Evolutionary conservation across 2,888 invertebrate species (phyloP).

Genomic region (Dysmachus trigonus): DNA sequence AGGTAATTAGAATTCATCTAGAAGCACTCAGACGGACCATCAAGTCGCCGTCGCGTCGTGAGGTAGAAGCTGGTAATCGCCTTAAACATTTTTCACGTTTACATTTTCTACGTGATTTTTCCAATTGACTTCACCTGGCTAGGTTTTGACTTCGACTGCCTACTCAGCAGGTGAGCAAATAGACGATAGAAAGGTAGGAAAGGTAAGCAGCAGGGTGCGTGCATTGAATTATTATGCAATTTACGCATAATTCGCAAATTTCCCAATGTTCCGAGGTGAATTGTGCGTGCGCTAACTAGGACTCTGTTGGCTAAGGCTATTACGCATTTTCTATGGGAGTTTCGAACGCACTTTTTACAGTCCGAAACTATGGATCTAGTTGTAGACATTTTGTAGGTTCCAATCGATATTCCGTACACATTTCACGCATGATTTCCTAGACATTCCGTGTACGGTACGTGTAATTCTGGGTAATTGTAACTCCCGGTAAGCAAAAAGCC

Average conservation of each 20-base stretch:
- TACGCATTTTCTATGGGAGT: not conserved
- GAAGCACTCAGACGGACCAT: not conserved
- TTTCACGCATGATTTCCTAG: not conserved
- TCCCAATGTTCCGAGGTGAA: not conserved
- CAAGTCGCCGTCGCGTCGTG: not conserved
- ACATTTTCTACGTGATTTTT: constrained; percentile 3
- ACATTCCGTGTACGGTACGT: not conserved
- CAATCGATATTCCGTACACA: not conserved
- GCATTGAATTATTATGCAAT: constrained; percentile 22
- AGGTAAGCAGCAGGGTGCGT: not conserved
- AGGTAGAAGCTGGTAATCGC: not conserved
- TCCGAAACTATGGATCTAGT: not conserved
- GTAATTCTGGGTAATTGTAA: too few species aligned
- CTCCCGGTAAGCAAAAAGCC: too few species aligned
- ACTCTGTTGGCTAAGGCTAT: not conserved
- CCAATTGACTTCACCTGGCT: not conserved
- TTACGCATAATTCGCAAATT: not conserved
- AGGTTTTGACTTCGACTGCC: too few species aligned
- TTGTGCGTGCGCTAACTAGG: not conserved
- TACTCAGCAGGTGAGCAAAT: not conserved
- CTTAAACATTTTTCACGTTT: constrained; percentile 5
- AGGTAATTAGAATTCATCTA: constrained; percentile 28
- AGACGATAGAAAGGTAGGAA: not conserved
- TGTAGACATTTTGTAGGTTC: not conserved
- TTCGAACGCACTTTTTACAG: not conserved